Conservation (phyloP, 2,888 invertebrate species). For the Apotomis betuletana region DNA sequence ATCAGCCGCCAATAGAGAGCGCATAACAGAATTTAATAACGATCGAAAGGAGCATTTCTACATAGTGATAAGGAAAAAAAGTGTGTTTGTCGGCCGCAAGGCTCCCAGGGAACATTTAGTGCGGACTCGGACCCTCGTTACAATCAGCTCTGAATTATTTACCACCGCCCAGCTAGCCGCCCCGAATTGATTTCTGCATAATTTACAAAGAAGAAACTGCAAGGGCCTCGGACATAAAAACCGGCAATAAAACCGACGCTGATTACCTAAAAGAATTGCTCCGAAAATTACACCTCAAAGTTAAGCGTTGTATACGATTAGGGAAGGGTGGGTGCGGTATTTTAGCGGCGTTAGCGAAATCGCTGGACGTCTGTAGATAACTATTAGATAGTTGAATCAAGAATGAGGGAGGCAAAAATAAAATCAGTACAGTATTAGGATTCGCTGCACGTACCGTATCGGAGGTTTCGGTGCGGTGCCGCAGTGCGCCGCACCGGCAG, state of each 20-base stretch:
- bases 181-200: constrained; percentile 80
- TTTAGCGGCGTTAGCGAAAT: constrained; percentile 49
- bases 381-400: constrained; percentile 79
- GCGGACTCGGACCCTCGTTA: constrained; percentile 74
- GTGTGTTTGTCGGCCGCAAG: constrained; percentile 65
- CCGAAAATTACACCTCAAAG: constrained; percentile 46
- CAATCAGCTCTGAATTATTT: constrained; percentile 80
- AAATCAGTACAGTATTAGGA: constrained; percentile 79
- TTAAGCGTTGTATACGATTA: constrained; percentile 42
- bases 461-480: constrained; percentile 72
- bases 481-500: constrained; percentile 73
- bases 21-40: constrained; percentile 27
- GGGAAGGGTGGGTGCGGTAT: constrained; percentile 20
- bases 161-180: constrained; percentile 70
- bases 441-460: constrained; percentile 77
- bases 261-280: constrained; percentile 53
- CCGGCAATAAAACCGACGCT: constrained; percentile 58
- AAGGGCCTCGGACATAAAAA: constrained; percentile 61
- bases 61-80: constrained; percentile 50
- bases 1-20: constrained; percentile 21
- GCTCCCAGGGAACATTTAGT: constrained; percentile 73
- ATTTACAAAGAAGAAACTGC: constrained; percentile 70
- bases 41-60: constrained; percentile 41
- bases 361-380: constrained; percentile 65
- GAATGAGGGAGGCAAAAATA: constrained; percentile 75